A percentile compares a stretch with the other conserved stretches of the same genome.
phyloP scores from a whole-genome alignment of 2,113 vertebrate genomes.

The Poeciliopsis occidentalis region DNA sequence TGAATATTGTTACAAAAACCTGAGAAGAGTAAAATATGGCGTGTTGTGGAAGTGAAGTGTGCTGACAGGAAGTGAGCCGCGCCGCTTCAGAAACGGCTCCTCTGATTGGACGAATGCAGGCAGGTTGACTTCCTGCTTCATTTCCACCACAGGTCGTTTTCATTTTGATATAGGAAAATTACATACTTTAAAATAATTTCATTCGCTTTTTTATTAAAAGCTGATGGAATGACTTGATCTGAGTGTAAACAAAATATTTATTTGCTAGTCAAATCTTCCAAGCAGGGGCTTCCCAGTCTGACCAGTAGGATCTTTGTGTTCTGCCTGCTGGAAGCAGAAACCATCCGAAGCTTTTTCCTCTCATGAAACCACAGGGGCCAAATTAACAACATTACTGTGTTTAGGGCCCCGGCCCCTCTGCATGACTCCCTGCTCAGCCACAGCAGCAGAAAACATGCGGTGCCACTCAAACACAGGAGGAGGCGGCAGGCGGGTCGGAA shows the following conservation, averaged over 20 bases:
- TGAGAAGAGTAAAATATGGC: too few species aligned
- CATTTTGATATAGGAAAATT: not conserved
- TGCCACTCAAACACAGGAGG: slow-evolving; percentile 49
- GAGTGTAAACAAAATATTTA: not conserved
- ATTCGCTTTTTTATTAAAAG: not conserved
- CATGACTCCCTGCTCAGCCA: slow-evolving; percentile 26
- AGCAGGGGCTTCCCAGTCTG: not conserved
- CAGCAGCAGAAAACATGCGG: slow-evolving; percentile 52
- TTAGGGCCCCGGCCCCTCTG: slow-evolving; percentile 16
- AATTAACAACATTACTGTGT: slow-evolving; percentile 21
- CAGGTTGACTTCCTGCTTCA: not conserved
- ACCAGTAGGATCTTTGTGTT: not conserved
- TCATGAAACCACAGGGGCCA: slow-evolving; percentile 38
- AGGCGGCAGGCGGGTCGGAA: slow-evolving; percentile 23
- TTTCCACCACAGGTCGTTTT: not conserved
- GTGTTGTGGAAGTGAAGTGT: too few species aligned
- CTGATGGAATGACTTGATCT: not conserved
- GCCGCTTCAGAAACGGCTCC: not conserved
- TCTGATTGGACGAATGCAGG: not conserved
- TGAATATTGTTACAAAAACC: too few species aligned
- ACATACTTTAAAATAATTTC: not conserved
- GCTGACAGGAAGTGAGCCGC: too few species aligned
- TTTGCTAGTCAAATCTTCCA: not conserved
- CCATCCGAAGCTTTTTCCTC: not conserved
- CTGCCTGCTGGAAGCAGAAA: not conserved